Conservation (phyloP, 2,888 invertebrate genomes). For the Megamerina dolium region DNA sequence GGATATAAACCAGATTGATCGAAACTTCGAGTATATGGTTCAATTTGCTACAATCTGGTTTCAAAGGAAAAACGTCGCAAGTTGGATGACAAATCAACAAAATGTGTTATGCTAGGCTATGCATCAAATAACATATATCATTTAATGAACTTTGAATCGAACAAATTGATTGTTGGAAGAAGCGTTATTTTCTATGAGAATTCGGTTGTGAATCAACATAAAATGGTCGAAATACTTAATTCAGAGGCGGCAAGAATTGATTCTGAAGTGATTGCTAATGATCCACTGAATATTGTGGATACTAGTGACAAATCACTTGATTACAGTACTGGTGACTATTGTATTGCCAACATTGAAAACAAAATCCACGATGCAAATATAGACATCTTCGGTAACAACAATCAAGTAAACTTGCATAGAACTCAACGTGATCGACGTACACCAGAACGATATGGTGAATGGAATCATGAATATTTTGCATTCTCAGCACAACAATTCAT, state of each 20-base stretch:
- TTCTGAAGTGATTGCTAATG: too few relatives aligned
- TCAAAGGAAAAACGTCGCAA: too few relatives aligned
- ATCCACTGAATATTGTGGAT: too few relatives aligned
- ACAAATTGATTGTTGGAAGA: slow-evolving; percentile 7
- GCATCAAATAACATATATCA: slow-evolving; percentile 4
- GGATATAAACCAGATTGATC: slow-evolving; percentile 6
- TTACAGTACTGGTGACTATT: too few relatives aligned
- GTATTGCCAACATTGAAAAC: too few relatives aligned
- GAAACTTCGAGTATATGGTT: slow-evolving; percentile 6
- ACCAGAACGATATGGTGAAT: slow-evolving; percentile 5
- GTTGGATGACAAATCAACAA: slow-evolving; percentile 6
- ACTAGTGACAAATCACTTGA: too few relatives aligned
- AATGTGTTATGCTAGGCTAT: slow-evolving; percentile 7
- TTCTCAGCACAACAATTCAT: slow-evolving; percentile 9
- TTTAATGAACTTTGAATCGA: slow-evolving; percentile 1
- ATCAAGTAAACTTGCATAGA: neutral
- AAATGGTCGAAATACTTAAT: neutral
- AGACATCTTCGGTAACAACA: neutral
- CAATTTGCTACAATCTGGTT: slow-evolving; percentile 7
- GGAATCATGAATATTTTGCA: slow-evolving; percentile 9
- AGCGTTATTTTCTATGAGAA: slow-evolving; percentile 6
- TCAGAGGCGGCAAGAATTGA: neutral
- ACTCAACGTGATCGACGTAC: neutral
- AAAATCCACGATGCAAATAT: neutral
- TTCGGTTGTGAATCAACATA: slow-evolving; percentile 1